phyloP scores from a whole-genome alignment of 2,797 vertebrate genomes.

The Bradypus variegatus region DNA sequence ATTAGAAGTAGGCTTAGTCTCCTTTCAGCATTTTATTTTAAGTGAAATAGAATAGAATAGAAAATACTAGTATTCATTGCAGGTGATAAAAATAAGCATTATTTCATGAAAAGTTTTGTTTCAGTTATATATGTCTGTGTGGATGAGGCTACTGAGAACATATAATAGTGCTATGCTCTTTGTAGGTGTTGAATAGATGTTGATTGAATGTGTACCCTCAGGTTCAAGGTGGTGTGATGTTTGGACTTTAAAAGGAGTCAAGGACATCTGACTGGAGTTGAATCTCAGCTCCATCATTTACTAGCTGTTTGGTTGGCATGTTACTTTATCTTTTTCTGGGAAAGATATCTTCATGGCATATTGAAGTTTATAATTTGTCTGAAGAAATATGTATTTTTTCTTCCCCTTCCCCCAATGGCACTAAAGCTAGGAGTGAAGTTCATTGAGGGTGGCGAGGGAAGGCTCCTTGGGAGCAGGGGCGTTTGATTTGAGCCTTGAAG shows the following conservation, averaged over 20 bases:
- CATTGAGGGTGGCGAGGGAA: not conserved
- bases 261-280: not conserved
- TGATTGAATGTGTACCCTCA: not conserved
- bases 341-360: not conserved
- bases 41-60: constrained; percentile 16
- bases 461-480: not conserved
- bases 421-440: not conserved
- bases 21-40: not conserved
- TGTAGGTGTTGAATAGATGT: not conserved
- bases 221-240: not conserved
- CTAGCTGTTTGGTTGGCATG: not conserved
- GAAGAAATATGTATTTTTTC: not conserved
- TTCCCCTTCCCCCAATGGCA: not conserved
- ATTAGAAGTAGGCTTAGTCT: no score
- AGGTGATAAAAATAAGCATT: not conserved
- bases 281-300: not conserved
- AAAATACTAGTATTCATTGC: not conserved
- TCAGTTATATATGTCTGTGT: not conserved
- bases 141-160: not conserved
- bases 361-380: not conserved
- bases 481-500: constrained; percentile 19
- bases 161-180: not conserved
- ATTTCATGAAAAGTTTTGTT: constrained; percentile 25
- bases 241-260: not conserved
- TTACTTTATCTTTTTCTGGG: not conserved